phyloP scores from a whole-genome alignment of 2,888 invertebrate genomes.

The Lasioglossum morio region DNA sequence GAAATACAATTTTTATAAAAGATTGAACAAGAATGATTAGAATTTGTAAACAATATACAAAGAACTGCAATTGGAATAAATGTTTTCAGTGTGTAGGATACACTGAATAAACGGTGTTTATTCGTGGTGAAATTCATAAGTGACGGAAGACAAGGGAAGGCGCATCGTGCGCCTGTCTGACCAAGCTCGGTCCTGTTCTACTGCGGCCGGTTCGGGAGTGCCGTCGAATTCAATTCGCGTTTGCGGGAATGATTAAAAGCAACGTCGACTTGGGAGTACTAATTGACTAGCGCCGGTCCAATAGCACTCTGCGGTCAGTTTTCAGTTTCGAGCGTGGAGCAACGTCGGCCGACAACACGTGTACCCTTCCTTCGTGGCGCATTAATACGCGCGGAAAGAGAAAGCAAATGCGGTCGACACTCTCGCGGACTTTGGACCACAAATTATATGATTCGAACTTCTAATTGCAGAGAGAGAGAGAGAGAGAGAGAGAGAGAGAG shows the following conservation, averaged over 20 bases:
- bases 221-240: not conserved
- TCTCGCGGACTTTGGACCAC: not conserved
- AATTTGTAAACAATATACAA: not conserved
- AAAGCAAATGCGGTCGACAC: not conserved
- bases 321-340: not conserved
- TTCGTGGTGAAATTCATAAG: slow-evolving; percentile 1
- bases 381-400: not conserved
- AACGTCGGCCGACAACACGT: not conserved
- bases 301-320: slow-evolving; percentile 12
- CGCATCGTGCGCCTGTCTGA: not conserved
- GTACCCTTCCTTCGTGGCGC: slow-evolving; percentile 1
- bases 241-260: slow-evolving; percentile 12
- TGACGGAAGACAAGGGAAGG: not conserved
- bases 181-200: slow-evolving; percentile 5
- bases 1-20: not conserved
- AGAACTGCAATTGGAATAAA: not conserved
- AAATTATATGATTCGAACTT: slow-evolving; percentile 12
- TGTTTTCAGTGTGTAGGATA: not conserved
- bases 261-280: not conserved
- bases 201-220: not conserved
- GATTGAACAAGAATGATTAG: not conserved
- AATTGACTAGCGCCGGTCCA: not conserved
- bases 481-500: not conserved
- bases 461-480: not conserved
- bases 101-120: not conserved